phyloP scores from a whole-genome alignment of 1,140 invertebrate species.

The Trachelipus rathkii region DNA sequence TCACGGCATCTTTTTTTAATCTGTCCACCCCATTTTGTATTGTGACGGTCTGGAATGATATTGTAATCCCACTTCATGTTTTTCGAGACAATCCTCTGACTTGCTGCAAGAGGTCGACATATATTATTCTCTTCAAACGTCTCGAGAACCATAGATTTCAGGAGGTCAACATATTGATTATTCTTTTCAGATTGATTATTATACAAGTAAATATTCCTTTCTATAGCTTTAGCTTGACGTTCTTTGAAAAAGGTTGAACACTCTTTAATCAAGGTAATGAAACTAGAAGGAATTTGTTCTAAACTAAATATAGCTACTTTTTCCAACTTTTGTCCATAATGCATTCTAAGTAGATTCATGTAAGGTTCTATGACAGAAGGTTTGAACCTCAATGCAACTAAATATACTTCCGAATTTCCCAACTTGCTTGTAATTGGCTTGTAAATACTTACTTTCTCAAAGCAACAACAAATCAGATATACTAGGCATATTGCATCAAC shows the following conservation, averaged over 20 bases:
- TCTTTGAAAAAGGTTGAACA: slow-evolving; percentile 62
- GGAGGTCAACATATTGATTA: slow-evolving; percentile 32
- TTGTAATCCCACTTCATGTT: slow-evolving; percentile 30
- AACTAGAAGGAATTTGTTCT: slow-evolving; percentile 60
- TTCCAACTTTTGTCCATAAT: neutral
- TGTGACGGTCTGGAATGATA: slow-evolving; percentile 33
- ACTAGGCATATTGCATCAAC: slow-evolving; percentile 70
- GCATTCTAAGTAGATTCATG: too few species aligned
- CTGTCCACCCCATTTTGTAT: slow-evolving; percentile 23
- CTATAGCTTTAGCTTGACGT: slow-evolving; percentile 35
- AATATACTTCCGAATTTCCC: slow-evolving; percentile 90
- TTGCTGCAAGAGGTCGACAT: slow-evolving; percentile 27
- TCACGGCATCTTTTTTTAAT: slow-evolving; percentile 16
- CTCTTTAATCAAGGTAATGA: slow-evolving; percentile 63
- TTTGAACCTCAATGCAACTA: slow-evolving; percentile 65
- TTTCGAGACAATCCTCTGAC: slow-evolving; percentile 16
- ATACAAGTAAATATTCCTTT: slow-evolving; percentile 34
- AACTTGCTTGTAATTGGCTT: slow-evolving; percentile 88
- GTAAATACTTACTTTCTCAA: slow-evolving; percentile 65
- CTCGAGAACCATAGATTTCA: slow-evolving; percentile 30
- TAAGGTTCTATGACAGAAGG: neutral
- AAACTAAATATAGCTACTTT: slow-evolving; percentile 59
- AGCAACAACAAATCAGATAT: slow-evolving; percentile 72
- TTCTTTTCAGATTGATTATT: slow-evolving; percentile 24
- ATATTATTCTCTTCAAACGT: slow-evolving; percentile 32